These are phyloP conservation scores for Bombus superbus DNA, from an alignment of 1,140 invertebrate species.

Conservation along the genomic window DNA sequence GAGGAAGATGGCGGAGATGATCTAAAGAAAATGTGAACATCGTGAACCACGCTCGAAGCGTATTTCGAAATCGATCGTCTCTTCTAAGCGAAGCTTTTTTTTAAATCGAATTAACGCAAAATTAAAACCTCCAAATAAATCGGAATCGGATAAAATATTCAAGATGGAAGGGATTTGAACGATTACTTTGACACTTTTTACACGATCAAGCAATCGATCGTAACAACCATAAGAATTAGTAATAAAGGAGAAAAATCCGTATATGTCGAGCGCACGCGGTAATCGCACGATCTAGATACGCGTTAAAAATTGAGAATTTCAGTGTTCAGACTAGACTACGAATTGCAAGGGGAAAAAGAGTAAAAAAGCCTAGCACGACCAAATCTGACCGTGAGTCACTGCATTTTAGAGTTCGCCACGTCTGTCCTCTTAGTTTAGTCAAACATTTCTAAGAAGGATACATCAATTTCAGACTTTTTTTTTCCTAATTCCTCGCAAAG, in stretches of 20 bases:
- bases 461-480: neutral
- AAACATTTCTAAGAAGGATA: neutral
- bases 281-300: neutral
- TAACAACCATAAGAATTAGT: too few species aligned
- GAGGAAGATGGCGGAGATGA: too few species aligned
- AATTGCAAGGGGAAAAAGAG: neutral
- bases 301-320: neutral
- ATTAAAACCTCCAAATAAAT: neutral
- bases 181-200: too few species aligned
- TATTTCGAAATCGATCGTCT: neutral
- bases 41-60: neutral
- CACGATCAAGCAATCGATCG: too few species aligned
- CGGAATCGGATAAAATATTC: neutral
- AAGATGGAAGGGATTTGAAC: too few species aligned
- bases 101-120: neutral
- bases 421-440: too few species aligned
- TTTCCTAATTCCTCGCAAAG: neutral
- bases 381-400: neutral
- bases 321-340: neutral
- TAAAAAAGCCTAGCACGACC: neutral
- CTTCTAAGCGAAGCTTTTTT: neutral
- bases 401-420: neutral
- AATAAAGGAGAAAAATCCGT: too few species aligned
- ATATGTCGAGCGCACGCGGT: too few species aligned
- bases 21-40: conserved; percentile 6